Evolutionary conservation across 2,888 invertebrate species (phyloP).

Genomic region (Napeogenes inachia): DNA sequence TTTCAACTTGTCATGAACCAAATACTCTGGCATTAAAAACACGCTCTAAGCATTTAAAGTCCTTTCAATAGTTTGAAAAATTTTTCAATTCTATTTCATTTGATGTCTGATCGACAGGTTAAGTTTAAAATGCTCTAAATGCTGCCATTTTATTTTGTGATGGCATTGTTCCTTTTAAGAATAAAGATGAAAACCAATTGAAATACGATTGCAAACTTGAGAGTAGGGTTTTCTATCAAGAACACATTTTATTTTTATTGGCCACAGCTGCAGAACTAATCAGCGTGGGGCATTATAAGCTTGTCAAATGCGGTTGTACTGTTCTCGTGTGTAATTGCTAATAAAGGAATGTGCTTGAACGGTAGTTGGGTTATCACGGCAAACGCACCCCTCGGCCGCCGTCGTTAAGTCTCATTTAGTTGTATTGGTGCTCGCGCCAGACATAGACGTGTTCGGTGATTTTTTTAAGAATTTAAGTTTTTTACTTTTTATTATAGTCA

Average conservation of each 20-base stretch:
- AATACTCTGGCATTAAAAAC: conserved; percentile 9
- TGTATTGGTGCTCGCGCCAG: conserved; percentile 53
- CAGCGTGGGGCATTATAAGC: conserved; percentile 50
- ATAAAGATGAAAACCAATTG: conserved; percentile 25
- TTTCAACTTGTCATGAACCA: conserved; percentile 8
- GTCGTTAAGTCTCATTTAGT: conserved; percentile 51
- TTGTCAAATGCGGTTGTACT: conserved; percentile 45
- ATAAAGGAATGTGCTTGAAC: conserved; percentile 44
- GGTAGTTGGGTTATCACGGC: conserved; percentile 37
- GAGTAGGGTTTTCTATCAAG: conserved; percentile 33
- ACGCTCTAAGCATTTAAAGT: conserved; percentile 7
- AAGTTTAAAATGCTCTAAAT: conserved; percentile 9
- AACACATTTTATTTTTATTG: conserved; percentile 46
- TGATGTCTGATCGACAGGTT: conserved; percentile 14
- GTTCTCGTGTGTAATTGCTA: conserved; percentile 40
- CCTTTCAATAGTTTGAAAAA: conserved; percentile 9
- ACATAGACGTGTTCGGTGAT: conserved; percentile 48
- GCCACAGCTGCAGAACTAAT: conserved; percentile 53
- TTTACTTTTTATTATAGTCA: not conserved
- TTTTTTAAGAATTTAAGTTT: not conserved
- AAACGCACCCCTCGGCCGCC: conserved; percentile 28
- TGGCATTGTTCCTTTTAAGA: not conserved
- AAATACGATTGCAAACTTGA: conserved; percentile 20
- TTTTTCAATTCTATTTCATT: conserved; percentile 11
- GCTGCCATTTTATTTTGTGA: conserved; percentile 9